phyloP scores from a whole-genome alignment of 2,888 invertebrate genomes.

The Apotomis capreana region DNA sequence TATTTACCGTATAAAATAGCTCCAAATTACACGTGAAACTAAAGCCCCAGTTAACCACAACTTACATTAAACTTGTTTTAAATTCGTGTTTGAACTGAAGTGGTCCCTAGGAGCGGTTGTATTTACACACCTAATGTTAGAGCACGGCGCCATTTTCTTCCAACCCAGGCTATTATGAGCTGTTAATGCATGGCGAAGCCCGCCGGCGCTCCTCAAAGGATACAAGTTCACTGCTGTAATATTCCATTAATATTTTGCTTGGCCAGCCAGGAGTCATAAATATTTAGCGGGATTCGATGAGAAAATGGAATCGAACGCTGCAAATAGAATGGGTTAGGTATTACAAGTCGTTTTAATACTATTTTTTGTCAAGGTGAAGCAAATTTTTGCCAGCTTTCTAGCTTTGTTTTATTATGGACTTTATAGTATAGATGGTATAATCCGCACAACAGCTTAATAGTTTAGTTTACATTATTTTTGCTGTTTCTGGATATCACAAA shows the following conservation, averaged over 20 bases:
- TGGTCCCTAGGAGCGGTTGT: conserved; percentile 27
- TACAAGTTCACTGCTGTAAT: conserved; percentile 33
- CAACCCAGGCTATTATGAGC: conserved; percentile 26
- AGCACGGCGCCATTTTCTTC: conserved; percentile 15
- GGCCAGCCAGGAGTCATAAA: conserved; percentile 25
- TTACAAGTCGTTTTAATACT: not conserved
- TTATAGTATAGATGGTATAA: too few relatives aligned
- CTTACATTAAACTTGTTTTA: conserved; percentile 35
- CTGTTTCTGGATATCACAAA: too few relatives aligned
- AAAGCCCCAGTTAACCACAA: conserved; percentile 15
- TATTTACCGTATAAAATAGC: conserved; percentile 3
- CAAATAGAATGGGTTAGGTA: not conserved
- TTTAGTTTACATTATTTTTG: too few relatives aligned
- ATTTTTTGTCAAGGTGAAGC: not conserved
- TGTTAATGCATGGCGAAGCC: conserved; percentile 37
- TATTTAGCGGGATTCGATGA: conserved; percentile 32
- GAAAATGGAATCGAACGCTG: conserved; percentile 16
- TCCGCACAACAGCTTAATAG: too few relatives aligned
- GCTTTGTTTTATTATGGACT: too few relatives aligned
- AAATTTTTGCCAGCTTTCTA: too few relatives aligned
- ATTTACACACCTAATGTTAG: conserved; percentile 28
- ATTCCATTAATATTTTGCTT: conserved; percentile 42
- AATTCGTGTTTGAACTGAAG: conserved; percentile 30
- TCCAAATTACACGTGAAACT: conserved; percentile 1
- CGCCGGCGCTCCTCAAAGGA: conserved; percentile 27